Evolutionary conservation across 2,113 vertebrate species (phyloP), one percentile per base, ranked within the genome.

Genomic region (Rostratula benghalensis): DNA sequence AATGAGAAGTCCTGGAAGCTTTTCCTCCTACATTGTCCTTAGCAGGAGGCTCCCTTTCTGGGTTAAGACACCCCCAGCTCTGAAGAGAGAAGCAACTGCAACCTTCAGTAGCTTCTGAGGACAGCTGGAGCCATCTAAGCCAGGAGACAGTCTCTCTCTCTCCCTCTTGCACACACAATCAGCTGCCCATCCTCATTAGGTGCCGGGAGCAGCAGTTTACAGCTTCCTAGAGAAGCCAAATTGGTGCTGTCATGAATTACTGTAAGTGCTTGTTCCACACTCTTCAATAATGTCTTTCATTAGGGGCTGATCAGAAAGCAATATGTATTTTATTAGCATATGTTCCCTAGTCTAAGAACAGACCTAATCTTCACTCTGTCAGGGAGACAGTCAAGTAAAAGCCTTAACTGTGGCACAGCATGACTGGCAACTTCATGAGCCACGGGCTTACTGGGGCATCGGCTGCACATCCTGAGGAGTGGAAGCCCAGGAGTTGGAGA

Each of bases 221-320:
- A 76, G 96, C 85, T 97, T 97, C 53, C 64, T 75, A 75, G 89
- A 89, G 92, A 97, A 95, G 78, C 92, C 93, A 97, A 97, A 97
- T 96, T 96, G 92, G 85, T 95, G 87, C 94, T 97, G 97, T 96
- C 97, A 96, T 91, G 95, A 96, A 97, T 97, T 97, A 96, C 96
- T 96, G 93, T 96, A 96, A 97, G 85, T 95, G 94, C 97, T 95
- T 97, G 97, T 95, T 94, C 85, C 90, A 96, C 93, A 95, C 60
- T 96, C 89, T 89, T 95, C 96, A 95, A 64, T 97, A 97, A 97
- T 97, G 91, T 97, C 91, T 96, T 97, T 96, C 96, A 97, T 97
- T 97, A 97, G 92, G 53, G 67, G 59, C 65, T 96, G 96, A 97
- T 97, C 95, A 97, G 96, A 94, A 97, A 97, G 94, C 96, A 97